phyloP scores from a whole-genome alignment of 1,140 invertebrate genomes.

The Gonioctena quinquepunctata region DNA sequence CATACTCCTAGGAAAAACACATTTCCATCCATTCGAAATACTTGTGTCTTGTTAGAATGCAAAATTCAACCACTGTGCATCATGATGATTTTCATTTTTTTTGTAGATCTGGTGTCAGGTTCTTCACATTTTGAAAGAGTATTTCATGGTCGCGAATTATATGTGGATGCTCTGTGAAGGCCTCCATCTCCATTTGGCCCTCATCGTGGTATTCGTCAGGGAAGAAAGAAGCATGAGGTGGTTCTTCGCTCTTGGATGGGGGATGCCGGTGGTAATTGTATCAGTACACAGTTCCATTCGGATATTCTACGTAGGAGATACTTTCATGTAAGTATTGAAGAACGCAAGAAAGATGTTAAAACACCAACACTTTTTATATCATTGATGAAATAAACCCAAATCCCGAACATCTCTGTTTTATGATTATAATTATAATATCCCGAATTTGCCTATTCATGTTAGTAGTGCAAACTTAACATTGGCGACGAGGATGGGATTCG shows the following conservation, averaged over 20 bases:
- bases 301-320: slow-evolving; percentile 60
- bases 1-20: not conserved
- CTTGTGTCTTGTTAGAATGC: not conserved
- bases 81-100: not conserved
- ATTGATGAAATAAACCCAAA: too few species aligned
- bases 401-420: too few species aligned
- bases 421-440: too few species aligned
- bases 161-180: slow-evolving; percentile 93
- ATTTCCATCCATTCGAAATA: too few species aligned
- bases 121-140: slow-evolving; percentile 79
- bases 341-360: not conserved
- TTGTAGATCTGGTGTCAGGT: slow-evolving; percentile 75
- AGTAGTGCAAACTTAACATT: too few species aligned
- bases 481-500: too few species aligned
- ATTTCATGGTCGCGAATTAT: slow-evolving; percentile 86
- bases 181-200: slow-evolving; percentile 83
- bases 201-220: slow-evolving; percentile 70
- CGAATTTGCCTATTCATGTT: too few species aligned
- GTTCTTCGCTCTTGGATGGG: slow-evolving; percentile 82
- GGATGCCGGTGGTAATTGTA: slow-evolving; percentile 67
- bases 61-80: not conserved
- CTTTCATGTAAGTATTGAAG: slow-evolving; percentile 63
- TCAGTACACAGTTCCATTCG: slow-evolving; percentile 65
- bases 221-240: slow-evolving; percentile 68
- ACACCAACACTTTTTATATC: too few species aligned